Percentiles rank a stretch among this genome's conserved stretches.
These are phyloP conservation scores for Helicolenus hilgendorfi DNA, from an alignment of 2,797 vertebrate species.

Conservation along the genomic window DNA sequence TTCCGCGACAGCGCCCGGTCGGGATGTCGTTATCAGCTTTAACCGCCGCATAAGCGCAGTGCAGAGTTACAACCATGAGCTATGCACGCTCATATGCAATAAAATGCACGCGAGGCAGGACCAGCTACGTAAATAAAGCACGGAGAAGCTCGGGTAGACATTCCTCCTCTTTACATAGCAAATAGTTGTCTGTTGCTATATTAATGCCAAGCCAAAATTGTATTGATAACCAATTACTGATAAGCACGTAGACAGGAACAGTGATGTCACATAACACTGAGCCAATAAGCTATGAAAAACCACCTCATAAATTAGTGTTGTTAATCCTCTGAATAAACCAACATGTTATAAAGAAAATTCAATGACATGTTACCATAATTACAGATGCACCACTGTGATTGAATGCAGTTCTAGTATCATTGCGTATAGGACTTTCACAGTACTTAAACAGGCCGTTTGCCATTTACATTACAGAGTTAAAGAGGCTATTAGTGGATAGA, in stretches of 20 bases:
- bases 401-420: too few relatives aligned
- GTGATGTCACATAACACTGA: background rate
- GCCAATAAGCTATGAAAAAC: rapidly evolving
- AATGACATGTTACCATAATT: background rate
- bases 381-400: background rate
- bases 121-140: too few relatives aligned
- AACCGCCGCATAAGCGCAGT: too few relatives aligned
- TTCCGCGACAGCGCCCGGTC: too few relatives aligned
- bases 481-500: background rate
- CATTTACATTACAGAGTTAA: background rate
- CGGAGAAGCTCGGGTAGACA: too few relatives aligned
- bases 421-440: background rate
- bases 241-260: background rate
- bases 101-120: too few relatives aligned
- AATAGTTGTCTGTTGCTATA: too few relatives aligned
- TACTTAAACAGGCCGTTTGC: background rate
- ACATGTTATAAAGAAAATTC: background rate
- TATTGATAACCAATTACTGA: background rate
- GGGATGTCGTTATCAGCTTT: too few relatives aligned
- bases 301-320: background rate
- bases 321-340: background rate
- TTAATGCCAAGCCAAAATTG: too few relatives aligned
- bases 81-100: too few relatives aligned
- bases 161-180: rapidly evolving
- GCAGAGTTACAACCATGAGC: too few relatives aligned